Conservation (phyloP, 2,113 vertebrate genomes). For the Mustelus asterias region DNA sequence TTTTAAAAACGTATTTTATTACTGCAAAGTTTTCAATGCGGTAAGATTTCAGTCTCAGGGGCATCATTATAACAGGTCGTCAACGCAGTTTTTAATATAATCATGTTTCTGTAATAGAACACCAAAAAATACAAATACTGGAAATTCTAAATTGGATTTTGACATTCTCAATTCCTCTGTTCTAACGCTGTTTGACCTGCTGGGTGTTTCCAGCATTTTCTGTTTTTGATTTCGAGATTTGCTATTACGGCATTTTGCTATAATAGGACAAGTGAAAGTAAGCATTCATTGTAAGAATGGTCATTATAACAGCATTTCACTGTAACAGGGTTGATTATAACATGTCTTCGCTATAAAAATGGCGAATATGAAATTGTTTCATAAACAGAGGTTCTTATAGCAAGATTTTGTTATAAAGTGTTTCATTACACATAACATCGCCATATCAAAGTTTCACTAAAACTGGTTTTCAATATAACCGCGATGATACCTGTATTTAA, state of each 20-base stretch:
- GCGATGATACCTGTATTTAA: not conserved
- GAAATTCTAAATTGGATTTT: not conserved
- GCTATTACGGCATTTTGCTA: not conserved
- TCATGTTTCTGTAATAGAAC: no score
- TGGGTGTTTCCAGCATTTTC: not conserved
- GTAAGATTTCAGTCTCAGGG: not conserved
- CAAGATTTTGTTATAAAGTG: not conserved
- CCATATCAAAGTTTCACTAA: not conserved
- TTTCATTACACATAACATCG: not conserved
- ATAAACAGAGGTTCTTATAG: no score
- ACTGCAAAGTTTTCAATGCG: not conserved
- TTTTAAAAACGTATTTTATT: not conserved
- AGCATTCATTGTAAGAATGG: not conserved
- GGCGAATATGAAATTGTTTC: not conserved
- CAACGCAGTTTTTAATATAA: not conserved
- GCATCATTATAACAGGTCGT: not conserved
- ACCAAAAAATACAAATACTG: not conserved
- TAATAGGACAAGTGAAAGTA: not conserved
- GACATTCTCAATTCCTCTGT: not conserved
- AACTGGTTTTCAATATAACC: not conserved
- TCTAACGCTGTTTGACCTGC: not conserved
- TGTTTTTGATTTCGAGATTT: not conserved
- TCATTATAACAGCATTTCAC: not conserved
- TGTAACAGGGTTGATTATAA: not conserved
- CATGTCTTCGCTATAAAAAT: not conserved